phyloP scores from a whole-genome alignment of 2,113 vertebrate genomes.

The Octodon degus region DNA sequence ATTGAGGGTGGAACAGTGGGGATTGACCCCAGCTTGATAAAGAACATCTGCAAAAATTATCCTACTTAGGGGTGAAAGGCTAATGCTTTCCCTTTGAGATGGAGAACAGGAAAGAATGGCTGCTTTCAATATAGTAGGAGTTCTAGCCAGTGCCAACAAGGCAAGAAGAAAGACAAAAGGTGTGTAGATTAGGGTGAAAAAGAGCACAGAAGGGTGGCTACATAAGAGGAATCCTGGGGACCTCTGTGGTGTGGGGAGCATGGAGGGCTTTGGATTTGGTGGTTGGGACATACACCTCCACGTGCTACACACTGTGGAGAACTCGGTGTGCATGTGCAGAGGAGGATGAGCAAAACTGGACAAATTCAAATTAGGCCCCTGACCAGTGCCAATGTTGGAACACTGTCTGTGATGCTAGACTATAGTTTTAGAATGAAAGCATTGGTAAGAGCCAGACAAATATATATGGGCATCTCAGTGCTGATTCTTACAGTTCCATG shows the following conservation, averaged over 20 bases:
- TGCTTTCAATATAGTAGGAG: not conserved
- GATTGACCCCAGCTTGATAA: not conserved
- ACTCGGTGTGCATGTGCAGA: not conserved
- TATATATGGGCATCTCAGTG: not conserved
- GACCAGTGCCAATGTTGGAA: not conserved
- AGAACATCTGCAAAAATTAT: not conserved
- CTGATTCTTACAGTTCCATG: not conserved
- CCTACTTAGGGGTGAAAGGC: not conserved
- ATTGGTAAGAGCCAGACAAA: not conserved
- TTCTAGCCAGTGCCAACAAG: not conserved
- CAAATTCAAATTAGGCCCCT: not conserved
- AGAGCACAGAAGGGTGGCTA: not conserved
- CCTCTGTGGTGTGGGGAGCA: not conserved
- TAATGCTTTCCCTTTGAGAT: not conserved
- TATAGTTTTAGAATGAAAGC: not conserved
- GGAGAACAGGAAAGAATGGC: not conserved
- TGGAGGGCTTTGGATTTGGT: not conserved
- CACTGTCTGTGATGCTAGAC: not conserved
- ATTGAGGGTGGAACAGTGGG: not conserved
- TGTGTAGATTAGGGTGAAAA: not conserved
- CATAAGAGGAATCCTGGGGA: not conserved
- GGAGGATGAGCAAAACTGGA: not conserved
- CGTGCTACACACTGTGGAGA: not conserved
- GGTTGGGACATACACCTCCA: not conserved
- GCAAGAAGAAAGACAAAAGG: not conserved